Conservation (phyloP, 2,888 invertebrate genomes). For the Meghimatium bilineatum region DNA sequence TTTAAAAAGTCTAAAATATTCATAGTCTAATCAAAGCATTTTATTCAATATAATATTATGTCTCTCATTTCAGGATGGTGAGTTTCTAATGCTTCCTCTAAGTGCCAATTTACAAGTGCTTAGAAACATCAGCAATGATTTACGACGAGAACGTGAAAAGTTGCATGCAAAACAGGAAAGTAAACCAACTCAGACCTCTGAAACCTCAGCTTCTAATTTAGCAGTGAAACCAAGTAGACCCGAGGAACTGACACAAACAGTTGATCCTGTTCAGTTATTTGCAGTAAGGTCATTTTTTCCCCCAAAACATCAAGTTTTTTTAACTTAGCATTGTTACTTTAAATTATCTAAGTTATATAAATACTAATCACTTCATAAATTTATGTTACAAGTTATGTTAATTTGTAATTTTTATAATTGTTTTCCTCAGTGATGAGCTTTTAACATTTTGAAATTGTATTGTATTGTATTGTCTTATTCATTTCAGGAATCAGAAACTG, state of each 20-base stretch:
- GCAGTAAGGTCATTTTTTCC: background rate
- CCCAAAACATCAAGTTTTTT: background rate
- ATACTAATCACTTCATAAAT: too few species aligned
- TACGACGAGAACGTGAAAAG: slow-evolving; percentile 50
- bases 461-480: background rate
- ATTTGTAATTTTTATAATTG: too few species aligned
- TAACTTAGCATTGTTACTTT: too few species aligned
- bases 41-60: background rate
- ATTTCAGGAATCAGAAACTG: slow-evolving; percentile 65
- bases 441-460: background rate
- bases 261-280: slow-evolving; percentile 5
- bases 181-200: background rate
- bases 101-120: slow-evolving; percentile 55
- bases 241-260: background rate
- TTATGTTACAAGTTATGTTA: too few species aligned
- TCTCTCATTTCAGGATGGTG: slow-evolving; percentile 73
- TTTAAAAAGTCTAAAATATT: too few species aligned
- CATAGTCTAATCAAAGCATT: too few species aligned
- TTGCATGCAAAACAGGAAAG: slow-evolving; percentile 16
- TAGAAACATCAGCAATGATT: slow-evolving; percentile 58
- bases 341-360: too few species aligned
- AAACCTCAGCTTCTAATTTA: background rate
- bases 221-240: background rate
- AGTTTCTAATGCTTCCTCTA: slow-evolving; percentile 71
- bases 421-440: too few species aligned